Percentiles rank a stretch among this genome's conserved stretches.
phyloP scores from a whole-genome alignment of 1,140 invertebrate genomes.

The Brachionus manjavacas region DNA sequence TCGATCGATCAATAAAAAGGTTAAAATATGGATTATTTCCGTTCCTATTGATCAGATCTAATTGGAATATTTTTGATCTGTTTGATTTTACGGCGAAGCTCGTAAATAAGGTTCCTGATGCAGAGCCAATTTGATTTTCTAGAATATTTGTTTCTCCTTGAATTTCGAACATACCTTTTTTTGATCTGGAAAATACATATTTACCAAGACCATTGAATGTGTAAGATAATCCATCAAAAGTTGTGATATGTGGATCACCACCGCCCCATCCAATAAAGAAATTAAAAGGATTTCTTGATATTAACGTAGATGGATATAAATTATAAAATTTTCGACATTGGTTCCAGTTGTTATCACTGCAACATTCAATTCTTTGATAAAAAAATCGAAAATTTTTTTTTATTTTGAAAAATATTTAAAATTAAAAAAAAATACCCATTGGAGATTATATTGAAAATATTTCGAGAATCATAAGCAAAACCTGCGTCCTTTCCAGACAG shows the following conservation, averaged over 20 bases:
- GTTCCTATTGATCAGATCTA: background rate
- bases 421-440: background rate
- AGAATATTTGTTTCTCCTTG: background rate
- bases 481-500: background rate
- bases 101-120: background rate
- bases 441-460: background rate
- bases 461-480: background rate
- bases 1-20: background rate
- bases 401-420: no score
- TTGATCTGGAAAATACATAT: constrained; percentile 10
- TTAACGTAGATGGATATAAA: background rate
- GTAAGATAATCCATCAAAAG: constrained; percentile 3
- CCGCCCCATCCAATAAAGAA: background rate
- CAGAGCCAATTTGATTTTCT: background rate
- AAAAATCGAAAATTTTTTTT: background rate
- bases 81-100: background rate
- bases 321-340: background rate
- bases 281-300: background rate
- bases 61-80: background rate
- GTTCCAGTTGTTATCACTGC: background rate
- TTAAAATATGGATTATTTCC: background rate
- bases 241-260: constrained; percentile 32
- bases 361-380: background rate
- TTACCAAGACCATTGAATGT: constrained; percentile 19
- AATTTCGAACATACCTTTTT: background rate